These are phyloP conservation scores for Tanytarsus gracilentus DNA, from an alignment of 2,888 invertebrate species.

Conservation along the genomic window DNA sequence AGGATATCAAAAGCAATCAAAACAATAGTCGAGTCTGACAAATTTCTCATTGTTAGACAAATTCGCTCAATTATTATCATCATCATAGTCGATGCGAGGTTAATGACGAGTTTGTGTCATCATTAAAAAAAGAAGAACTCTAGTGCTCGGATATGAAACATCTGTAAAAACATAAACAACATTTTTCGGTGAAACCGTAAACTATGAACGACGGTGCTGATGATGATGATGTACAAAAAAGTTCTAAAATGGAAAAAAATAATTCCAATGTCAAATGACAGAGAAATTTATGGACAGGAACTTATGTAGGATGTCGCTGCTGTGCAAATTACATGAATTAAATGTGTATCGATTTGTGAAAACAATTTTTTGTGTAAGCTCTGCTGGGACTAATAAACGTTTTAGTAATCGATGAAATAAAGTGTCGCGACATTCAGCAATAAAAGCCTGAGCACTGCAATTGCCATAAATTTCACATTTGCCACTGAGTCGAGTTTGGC, in stretches of 20 bases:
- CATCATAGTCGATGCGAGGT: too few relatives aligned
- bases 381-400: background rate
- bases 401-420: too few relatives aligned
- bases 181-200: background rate
- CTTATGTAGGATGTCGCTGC: background rate
- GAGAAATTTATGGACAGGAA: background rate
- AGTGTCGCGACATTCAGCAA: background rate
- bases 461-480: conserved; percentile 10
- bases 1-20: background rate
- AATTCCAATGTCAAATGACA: background rate
- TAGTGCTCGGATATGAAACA: background rate
- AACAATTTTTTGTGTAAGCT: too few relatives aligned
- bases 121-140: too few relatives aligned
- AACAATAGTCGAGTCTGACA: background rate
- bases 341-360: background rate
- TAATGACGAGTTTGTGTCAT: too few relatives aligned
- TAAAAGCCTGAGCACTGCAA: background rate
- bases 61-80: too few relatives aligned
- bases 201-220: background rate
- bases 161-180: background rate
- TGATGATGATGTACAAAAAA: background rate
- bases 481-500: too few relatives aligned
- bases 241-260: background rate
- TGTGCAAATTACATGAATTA: conserved; percentile 3
- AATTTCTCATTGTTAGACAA: background rate